Evolutionary conservation across 2,797 vertebrate species (phyloP).

Genomic region (Gymnothorax reevesii): DNA sequence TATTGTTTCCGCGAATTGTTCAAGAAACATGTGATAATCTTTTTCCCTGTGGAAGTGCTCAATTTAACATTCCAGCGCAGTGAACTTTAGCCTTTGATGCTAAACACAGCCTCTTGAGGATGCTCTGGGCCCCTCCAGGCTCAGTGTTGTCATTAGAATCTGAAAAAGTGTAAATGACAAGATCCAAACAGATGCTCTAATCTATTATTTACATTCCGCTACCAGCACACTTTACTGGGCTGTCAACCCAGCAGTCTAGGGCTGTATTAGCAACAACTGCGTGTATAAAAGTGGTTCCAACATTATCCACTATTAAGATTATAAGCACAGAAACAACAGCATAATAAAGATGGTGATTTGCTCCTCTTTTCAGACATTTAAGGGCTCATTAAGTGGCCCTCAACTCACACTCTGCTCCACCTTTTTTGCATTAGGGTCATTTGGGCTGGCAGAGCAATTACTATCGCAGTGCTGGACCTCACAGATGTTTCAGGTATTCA

Average conservation of each 20-base stretch:
- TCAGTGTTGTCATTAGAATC: slow-evolving; percentile 8
- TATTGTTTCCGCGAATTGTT: not conserved
- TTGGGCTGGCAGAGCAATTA: not conserved
- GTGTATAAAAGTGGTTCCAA: slow-evolving; percentile 9
- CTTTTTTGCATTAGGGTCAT: not conserved
- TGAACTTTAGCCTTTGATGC: slow-evolving; percentile 15
- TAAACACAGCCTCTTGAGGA: not conserved
- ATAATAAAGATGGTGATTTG: slow-evolving; percentile 17
- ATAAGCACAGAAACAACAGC: not conserved
- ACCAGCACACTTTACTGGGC: slow-evolving; percentile 44
- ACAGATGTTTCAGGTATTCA: not conserved
- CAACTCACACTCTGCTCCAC: not conserved
- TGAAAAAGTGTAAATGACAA: slow-evolving; percentile 41
- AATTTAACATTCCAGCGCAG: not conserved
- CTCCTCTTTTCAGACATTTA: slow-evolving; percentile 2
- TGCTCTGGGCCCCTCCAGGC: not conserved
- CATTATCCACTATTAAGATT: slow-evolving; percentile 1
- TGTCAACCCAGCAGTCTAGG: slow-evolving; percentile 39
- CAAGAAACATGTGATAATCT: not conserved
- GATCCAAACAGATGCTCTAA: slow-evolving; percentile 53
- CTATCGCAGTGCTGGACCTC: not conserved
- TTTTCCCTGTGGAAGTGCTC: not conserved
- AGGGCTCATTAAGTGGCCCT: not conserved
- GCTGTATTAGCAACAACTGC: slow-evolving; percentile 31
- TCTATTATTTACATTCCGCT: slow-evolving; percentile 56